Evolutionary conservation across 92 coral and sea anemone genomes (phyloP).

Genomic region (Anthopleura xanthogrammica): DNA sequence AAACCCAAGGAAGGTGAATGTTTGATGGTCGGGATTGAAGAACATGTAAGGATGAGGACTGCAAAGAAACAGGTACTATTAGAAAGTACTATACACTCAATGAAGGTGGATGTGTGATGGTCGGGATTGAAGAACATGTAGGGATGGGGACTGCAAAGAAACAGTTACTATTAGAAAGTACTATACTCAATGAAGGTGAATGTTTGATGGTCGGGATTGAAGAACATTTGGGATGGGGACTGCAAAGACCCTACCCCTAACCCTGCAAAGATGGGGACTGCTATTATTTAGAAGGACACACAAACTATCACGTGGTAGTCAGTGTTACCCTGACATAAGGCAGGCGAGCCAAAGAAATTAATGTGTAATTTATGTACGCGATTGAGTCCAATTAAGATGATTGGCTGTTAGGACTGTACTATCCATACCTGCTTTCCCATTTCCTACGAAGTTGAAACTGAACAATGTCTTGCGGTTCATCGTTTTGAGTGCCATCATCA

Average conservation of each 20-base stretch:
- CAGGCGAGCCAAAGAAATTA: no score
- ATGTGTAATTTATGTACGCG: no score
- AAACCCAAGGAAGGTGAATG: constrained; percentile 89
- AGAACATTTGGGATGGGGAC: constrained; percentile 91
- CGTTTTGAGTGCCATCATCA: background rate
- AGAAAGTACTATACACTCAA: constrained; percentile 40
- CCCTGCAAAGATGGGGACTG: no score
- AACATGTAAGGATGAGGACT: constrained; percentile 94
- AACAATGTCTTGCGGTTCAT: constrained; percentile 43
- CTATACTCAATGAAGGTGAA: constrained; percentile 78
- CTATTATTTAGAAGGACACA: background rate
- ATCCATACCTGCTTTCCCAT: constrained; percentile 65
- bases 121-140: constrained; percentile 90
- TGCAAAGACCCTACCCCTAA: constrained; percentile 31
- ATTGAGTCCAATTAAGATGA: no score
- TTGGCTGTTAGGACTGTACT: background rate
- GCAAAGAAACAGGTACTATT: background rate
- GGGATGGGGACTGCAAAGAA: constrained; percentile 73
- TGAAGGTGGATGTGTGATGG: constrained; percentile 76
- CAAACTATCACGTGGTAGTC: background rate
- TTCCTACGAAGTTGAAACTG: constrained; percentile 72
- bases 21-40: constrained; percentile 80
- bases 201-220: constrained; percentile 77
- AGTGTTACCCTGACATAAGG: no score
- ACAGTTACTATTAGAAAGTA: background rate